These are phyloP conservation scores for Mastomys natalensis DNA, from an alignment of 2,113 vertebrate genomes.

Conservation along the genomic window DNA sequence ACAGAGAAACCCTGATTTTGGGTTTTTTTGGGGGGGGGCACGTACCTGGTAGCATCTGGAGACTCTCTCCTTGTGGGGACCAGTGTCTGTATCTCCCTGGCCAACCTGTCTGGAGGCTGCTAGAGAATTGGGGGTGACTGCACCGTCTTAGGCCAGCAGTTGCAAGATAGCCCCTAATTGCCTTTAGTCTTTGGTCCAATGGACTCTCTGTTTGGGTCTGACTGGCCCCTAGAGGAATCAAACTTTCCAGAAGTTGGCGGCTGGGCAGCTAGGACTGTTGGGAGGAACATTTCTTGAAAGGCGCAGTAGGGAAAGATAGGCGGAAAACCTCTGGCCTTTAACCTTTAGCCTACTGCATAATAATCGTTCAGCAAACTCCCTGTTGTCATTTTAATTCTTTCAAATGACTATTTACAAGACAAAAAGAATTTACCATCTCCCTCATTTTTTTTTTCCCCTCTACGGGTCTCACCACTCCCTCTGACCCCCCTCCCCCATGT, in stretches of 20 bases:
- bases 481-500: neutral
- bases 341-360: neutral
- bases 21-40: neutral
- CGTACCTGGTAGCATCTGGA: neutral
- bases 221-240: neutral
- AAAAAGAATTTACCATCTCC: neutral
- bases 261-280: too few species aligned
- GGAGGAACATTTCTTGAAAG: neutral
- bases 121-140: neutral
- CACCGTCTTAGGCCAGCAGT: neutral
- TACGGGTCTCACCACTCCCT: too few species aligned
- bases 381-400: neutral
- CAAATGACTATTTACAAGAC: slow-evolving; percentile 3
- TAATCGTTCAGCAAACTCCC: neutral
- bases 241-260: neutral
- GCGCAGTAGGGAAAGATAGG: neutral
- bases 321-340: neutral
- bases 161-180: too few species aligned
- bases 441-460: neutral
- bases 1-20: neutral
- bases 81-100: neutral
- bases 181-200: neutral
- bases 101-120: neutral
- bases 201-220: neutral
- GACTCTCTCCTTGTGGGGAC: neutral